Evolutionary conservation across 2,113 vertebrate species (phyloP).

Genomic region (Lasiurus borealis): DNA sequence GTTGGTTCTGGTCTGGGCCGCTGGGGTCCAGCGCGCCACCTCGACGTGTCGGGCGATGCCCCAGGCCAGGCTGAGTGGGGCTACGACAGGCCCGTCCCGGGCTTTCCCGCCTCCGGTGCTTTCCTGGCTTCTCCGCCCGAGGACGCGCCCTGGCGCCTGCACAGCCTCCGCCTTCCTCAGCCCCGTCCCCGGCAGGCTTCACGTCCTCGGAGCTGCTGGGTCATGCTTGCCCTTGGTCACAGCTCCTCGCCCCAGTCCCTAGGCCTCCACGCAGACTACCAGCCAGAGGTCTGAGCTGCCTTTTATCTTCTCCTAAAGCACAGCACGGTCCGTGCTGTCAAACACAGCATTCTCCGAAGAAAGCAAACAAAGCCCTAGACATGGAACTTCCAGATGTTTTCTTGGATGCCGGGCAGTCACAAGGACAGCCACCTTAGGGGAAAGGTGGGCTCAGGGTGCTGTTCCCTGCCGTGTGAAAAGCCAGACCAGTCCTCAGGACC

Average conservation of each 20-base stretch:
- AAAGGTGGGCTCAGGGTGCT: neutral
- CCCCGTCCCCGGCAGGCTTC: neutral
- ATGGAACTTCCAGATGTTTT: neutral
- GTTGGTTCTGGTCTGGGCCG: neutral
- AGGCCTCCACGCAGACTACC: neutral
- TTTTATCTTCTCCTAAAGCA: neutral
- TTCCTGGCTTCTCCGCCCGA: neutral
- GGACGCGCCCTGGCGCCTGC: neutral
- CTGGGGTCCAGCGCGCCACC: no score
- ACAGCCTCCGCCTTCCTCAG: neutral
- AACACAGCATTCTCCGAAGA: neutral
- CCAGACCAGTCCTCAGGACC: neutral
- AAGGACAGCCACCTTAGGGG: neutral
- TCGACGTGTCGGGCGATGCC: fast-evolving
- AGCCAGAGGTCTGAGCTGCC: neutral
- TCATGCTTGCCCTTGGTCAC: neutral
- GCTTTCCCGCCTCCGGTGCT: neutral
- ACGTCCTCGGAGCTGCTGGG: neutral
- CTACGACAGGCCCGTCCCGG: neutral
- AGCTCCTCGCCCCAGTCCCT: neutral
- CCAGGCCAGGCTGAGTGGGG: no score
- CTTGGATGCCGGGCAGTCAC: neutral
- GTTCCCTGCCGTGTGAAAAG: neutral
- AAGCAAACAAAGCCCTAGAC: neutral
- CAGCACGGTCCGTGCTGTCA: neutral